Percentiles rank a stretch among this genome's conserved stretches.
Evolutionary conservation across 2,797 vertebrate genomes (phyloP).

Genomic region (Peromyscus attwateri): DNA sequence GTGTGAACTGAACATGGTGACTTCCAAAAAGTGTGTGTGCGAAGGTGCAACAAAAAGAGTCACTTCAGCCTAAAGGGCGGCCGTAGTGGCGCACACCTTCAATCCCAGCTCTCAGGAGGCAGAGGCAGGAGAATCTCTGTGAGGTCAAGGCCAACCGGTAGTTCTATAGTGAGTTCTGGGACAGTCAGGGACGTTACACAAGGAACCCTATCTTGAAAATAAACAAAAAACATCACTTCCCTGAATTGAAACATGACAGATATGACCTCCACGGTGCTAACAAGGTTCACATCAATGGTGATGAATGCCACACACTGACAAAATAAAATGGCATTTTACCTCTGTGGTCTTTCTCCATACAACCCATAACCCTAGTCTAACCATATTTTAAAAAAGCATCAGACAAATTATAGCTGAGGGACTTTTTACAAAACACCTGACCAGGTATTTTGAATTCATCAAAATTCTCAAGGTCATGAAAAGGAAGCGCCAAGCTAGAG

Average conservation of each 20-base stretch:
- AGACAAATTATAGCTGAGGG: not conserved
- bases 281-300: not conserved
- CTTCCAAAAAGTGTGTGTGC: not conserved
- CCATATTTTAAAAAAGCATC: not conserved
- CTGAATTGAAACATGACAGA: not conserved
- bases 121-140: not conserved
- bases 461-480: slow-evolving; percentile 9
- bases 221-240: not conserved
- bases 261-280: not conserved
- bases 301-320: not conserved
- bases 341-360: not conserved
- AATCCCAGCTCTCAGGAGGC: not conserved
- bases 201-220: not conserved
- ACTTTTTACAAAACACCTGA: slow-evolving; percentile 18
- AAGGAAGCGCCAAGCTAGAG: slow-evolving; percentile 16
- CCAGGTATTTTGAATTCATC: not conserved
- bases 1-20: not conserved
- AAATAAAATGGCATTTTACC: not conserved
- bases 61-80: not conserved
- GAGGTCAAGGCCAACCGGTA: not conserved
- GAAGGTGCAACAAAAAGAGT: not conserved
- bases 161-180: not conserved
- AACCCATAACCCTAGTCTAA: not conserved
- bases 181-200: not conserved
- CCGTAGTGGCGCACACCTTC: not conserved